phyloP scores from a whole-genome alignment of 2,888 invertebrate genomes.

The Trissolcus japonicus region DNA sequence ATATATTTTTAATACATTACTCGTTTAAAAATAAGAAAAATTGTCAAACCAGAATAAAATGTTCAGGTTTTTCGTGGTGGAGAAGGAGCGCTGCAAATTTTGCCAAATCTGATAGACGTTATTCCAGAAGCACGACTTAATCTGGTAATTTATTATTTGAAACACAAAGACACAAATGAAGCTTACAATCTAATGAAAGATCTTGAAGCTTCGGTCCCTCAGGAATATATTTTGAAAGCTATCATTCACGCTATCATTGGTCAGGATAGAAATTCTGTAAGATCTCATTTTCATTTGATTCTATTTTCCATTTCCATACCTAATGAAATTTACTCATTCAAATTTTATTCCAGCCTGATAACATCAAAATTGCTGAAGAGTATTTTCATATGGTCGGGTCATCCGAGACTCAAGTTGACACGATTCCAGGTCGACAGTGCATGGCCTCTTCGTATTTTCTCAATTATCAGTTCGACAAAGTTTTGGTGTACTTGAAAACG shows the following conservation, averaged over 20 bases:
- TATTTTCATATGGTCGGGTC: conserved; percentile 97
- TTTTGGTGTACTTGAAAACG: conserved; percentile 95
- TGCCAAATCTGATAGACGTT: conserved; percentile 94
- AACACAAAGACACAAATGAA: conserved; percentile 91
- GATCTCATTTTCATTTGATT: conserved; percentile 1
- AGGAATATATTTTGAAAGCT: conserved; percentile 97
- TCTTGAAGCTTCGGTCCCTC: conserved; percentile 93
- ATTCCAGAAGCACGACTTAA: conserved; percentile 98
- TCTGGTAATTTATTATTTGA: conserved; percentile 94
- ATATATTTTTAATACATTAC: background rate
- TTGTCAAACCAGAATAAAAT: background rate
- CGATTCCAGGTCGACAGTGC: conserved; percentile 96
- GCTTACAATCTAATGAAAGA: conserved; percentile 93
- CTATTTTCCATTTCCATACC: background rate
- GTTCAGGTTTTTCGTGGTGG: conserved; percentile 88
- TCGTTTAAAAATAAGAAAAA: no score
- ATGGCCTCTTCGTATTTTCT: conserved; percentile 99
- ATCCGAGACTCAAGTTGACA: conserved; percentile 97
- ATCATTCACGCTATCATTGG: conserved; percentile 96
- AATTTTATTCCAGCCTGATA: conserved; percentile 85
- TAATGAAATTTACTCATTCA: background rate
- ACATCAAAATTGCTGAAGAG: conserved; percentile 95
- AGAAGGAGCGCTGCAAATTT: conserved; percentile 93
- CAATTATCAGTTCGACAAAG: conserved; percentile 96
- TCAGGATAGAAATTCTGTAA: conserved; percentile 93